Base-by-base conservation (phyloP, 2,888 invertebrate species). In the Pasiphila rectangulata region DNA sequence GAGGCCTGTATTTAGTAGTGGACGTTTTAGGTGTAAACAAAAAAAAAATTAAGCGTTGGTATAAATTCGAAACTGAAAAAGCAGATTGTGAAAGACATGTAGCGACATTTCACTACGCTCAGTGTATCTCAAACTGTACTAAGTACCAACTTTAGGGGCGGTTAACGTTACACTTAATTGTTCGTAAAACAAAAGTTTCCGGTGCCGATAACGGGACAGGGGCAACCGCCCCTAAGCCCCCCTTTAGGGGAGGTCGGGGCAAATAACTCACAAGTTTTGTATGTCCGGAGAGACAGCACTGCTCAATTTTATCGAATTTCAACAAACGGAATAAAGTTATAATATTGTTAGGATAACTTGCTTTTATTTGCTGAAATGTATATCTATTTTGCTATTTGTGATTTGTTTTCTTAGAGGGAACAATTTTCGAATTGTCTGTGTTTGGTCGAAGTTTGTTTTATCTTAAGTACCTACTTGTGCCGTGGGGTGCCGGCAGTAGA, bases 131-230 rank as follows among this genome's bases (percentile, higher is more conserved):
- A 13, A 51, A 38, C 72, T 57, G 61, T 44, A 62, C 58, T 56
- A 65, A 73, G 75, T 70, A 69, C 59, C 62, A 73, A 73, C 68
- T 73, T 72, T 61, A 64, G 63, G 69, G 69, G 71, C 58, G 79
- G 77, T 81, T 79, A 77, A 74, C 71, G 76, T 80, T 75, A 80
- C 80, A 79, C 79, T 82, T 83, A 83, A 80, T 83, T 83, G 80
- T 81, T 75, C 76, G 79, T 77, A 76, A 82, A 80, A 79, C 82
- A 79, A 81, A 83, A 83, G 77, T 84, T 83, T 76, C 61, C 61
- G 66, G 61, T 59, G 64, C 73, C 75, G 81, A 82, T 81, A 83
- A 75, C 73, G 66, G 62, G 54, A 48, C 43, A 46, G 34, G 15
- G 45, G 7, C 15, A 37, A n/a, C n/a, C 13, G 15, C 27, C 38